A percentile compares a stretch with the other conserved stretches of the same genome.
Evolutionary conservation across 2,797 vertebrate genomes (phyloP).

Genomic region (Sebastes nivosus): DNA sequence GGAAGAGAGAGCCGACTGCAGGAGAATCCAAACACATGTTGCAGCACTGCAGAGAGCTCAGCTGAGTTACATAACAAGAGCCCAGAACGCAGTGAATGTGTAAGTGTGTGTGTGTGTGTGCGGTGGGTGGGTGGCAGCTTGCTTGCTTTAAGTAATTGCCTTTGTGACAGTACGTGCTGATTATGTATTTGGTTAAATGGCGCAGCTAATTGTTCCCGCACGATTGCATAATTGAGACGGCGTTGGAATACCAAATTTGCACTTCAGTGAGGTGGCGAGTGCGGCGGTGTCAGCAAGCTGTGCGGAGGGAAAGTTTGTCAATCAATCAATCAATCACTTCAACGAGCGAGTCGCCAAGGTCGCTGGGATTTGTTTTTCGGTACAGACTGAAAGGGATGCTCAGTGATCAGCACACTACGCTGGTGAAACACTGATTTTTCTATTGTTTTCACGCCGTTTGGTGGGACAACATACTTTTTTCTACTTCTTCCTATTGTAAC

Average conservation of each 20-base stretch:
- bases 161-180: conserved; percentile 69
- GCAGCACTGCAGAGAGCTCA: conserved; percentile 46
- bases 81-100: conserved; percentile 23
- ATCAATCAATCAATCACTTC: conserved; percentile 55
- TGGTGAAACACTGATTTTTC: neutral
- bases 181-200: conserved; percentile 72
- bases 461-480: neutral
- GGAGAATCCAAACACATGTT: conserved; percentile 35
- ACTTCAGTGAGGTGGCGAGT: conserved; percentile 39
- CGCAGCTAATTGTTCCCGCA: conserved; percentile 68
- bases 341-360: conserved; percentile 44
- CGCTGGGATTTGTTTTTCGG: conserved; percentile 12
- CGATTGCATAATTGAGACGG: conserved; percentile 53
- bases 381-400: conserved; percentile 2
- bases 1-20: conserved; percentile 8
- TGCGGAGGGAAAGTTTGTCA: conserved; percentile 30
- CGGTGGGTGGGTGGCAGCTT: conserved; percentile 28
- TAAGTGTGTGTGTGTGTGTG: neutral
- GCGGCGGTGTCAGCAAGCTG: conserved; percentile 34
- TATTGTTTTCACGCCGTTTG: neutral
- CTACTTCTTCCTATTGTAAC: neutral
- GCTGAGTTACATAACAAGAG: conserved; percentile 51
- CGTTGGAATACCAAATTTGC: conserved; percentile 53
- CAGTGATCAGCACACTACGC: neutral
- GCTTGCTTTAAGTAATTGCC: conserved; percentile 70